Conservation (phyloP, 2,888 invertebrate genomes). For the Teleiodes luculella region DNA sequence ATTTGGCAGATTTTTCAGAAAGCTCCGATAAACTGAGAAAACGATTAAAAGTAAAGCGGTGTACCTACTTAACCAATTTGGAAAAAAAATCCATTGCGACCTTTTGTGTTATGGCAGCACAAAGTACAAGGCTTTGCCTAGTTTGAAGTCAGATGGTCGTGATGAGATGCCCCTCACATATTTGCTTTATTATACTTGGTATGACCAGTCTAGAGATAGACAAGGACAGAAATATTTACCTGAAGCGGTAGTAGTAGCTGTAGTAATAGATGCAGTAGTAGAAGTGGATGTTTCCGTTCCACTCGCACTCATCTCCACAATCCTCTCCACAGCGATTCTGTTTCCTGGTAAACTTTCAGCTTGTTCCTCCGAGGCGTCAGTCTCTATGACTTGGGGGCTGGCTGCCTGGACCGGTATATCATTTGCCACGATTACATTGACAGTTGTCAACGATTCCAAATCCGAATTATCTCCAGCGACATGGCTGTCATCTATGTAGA, state of each 20-base stretch:
- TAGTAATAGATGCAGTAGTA: slow-evolving; percentile 47
- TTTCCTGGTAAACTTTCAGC: slow-evolving; percentile 53
- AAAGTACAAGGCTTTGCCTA: too few relatives aligned
- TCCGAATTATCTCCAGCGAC: slow-evolving; percentile 54
- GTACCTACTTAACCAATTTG: too few relatives aligned
- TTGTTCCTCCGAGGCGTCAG: slow-evolving; percentile 36
- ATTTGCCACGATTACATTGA: slow-evolving; percentile 71
- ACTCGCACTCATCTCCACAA: slow-evolving; percentile 57
- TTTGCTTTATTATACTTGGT: too few relatives aligned
- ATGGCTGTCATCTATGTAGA: slow-evolving; percentile 68
- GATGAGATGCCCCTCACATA: too few relatives aligned
- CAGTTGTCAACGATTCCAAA: slow-evolving; percentile 67
- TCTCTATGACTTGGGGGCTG: slow-evolving; percentile 44
- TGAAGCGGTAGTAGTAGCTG: slow-evolving; percentile 64
- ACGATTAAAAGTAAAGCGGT: too few relatives aligned
- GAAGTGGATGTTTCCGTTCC: slow-evolving; percentile 41
- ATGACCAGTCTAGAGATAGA: too few relatives aligned
- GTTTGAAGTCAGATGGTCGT: too few relatives aligned
- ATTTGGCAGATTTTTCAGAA: too few relatives aligned
- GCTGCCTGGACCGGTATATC: slow-evolving; percentile 46
- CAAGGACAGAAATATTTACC: slow-evolving; percentile 38
- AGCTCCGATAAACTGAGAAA: too few relatives aligned
- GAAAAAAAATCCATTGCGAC: too few relatives aligned
- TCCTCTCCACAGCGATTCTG: slow-evolving; percentile 62
- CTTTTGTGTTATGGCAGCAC: too few relatives aligned